phyloP scores from a whole-genome alignment of 2,888 invertebrate genomes.

The Hypena proboscidalis region DNA sequence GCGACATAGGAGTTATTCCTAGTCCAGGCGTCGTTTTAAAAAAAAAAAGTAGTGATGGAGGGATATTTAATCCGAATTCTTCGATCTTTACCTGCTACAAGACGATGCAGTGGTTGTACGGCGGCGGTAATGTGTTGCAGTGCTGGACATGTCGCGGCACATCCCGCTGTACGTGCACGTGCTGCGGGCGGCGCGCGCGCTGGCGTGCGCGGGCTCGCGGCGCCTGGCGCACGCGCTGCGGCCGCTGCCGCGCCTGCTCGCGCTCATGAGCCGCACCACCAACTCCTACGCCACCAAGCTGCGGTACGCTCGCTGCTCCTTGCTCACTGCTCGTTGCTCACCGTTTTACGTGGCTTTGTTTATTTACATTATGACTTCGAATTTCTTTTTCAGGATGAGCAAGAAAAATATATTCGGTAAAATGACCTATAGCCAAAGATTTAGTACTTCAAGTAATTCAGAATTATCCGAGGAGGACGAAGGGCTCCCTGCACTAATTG shows the following conservation, averaged over 20 bases:
- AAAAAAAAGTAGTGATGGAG: too few relatives aligned
- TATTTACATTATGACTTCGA: not conserved
- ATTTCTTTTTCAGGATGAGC: constrained; percentile 81
- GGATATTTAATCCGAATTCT: too few relatives aligned
- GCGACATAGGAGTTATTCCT: too few relatives aligned
- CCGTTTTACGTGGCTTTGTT: too few relatives aligned
- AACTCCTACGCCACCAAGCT: constrained; percentile 96
- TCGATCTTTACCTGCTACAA: not conserved
- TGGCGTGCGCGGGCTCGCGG: constrained; percentile 90
- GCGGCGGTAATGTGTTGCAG: constrained; percentile 62
- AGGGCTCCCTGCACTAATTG: constrained; percentile 94
- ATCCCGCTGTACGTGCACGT: constrained; percentile 96
- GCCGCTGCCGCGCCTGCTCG: constrained; percentile 90
- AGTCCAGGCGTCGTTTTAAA: too few relatives aligned
- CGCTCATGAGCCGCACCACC: constrained; percentile 95
- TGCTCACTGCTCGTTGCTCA: not conserved
- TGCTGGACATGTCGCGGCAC: constrained; percentile 98
- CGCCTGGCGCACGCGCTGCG: constrained; percentile 81
- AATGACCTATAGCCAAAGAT: constrained; percentile 83
- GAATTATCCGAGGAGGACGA: constrained; percentile 94
- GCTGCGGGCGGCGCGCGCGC: constrained; percentile 91
- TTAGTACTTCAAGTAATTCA: constrained; percentile 75
- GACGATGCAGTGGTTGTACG: not conserved
- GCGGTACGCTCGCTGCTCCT: constrained; percentile 82
- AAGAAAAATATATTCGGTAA: constrained; percentile 86